These are phyloP conservation scores for Abramis brama DNA, from an alignment of 2,113 vertebrate genomes.

Conservation along the genomic window DNA sequence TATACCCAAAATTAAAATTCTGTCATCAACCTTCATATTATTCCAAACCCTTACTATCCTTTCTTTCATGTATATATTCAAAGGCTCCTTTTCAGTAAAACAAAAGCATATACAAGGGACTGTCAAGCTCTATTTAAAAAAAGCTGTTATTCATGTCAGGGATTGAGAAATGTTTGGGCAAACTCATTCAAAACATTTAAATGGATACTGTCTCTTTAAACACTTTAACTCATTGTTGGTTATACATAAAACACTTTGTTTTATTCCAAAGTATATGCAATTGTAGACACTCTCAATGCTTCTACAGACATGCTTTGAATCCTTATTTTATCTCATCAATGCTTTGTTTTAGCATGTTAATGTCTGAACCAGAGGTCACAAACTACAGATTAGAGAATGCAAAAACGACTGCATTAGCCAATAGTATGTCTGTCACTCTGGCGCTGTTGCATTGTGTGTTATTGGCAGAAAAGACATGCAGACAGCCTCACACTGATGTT, in stretches of 20 bases:
- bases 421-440: slow-evolving; percentile 74
- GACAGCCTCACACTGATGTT: slow-evolving; percentile 49
- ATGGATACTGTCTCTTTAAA: background rate
- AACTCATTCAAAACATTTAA: background rate
- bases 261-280: background rate
- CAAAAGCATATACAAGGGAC: background rate
- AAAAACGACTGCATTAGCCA: slow-evolving; percentile 73
- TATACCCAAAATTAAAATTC: background rate
- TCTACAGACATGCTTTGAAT: slow-evolving; percentile 48
- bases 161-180: too few relatives aligned
- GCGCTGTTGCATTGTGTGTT: slow-evolving; percentile 69
- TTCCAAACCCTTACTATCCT: background rate
- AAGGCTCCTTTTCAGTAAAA: background rate
- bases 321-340: slow-evolving; percentile 76
- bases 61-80: background rate
- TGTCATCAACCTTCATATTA: background rate
- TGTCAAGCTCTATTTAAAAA: background rate
- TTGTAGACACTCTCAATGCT: background rate
- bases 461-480: slow-evolving; percentile 72
- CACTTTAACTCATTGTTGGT: background rate
- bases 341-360: slow-evolving; percentile 74
- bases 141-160: too few relatives aligned
- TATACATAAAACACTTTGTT: background rate
- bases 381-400: slow-evolving; percentile 71
- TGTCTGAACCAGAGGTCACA: slow-evolving; percentile 72